Conservation (phyloP, 2,113 vertebrate genomes). For the Otolemur garnettii region DNA sequence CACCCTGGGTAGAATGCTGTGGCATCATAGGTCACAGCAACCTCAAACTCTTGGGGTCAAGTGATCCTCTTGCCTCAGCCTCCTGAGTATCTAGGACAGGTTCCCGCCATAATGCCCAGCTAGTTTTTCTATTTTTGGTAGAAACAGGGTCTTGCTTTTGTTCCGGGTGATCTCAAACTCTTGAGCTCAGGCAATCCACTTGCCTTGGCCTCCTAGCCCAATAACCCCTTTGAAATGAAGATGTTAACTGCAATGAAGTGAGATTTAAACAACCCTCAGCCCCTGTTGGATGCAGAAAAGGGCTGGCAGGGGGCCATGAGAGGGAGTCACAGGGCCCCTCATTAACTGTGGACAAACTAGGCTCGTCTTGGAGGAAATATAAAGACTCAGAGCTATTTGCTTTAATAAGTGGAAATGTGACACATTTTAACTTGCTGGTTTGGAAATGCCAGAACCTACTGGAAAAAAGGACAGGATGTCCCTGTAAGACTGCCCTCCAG, state of each 20-base stretch:
- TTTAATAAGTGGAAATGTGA: neutral
- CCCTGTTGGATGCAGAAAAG: neutral
- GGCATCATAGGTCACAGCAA: too few species aligned
- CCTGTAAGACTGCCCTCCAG: neutral
- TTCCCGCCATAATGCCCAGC: too few species aligned
- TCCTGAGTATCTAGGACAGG: too few species aligned
- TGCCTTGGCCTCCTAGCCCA: neutral
- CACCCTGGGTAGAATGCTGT: too few species aligned
- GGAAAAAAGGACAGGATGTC: neutral
- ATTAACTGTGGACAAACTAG: neutral
- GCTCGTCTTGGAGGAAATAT: neutral
- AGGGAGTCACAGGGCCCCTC: neutral
- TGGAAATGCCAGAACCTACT: neutral
- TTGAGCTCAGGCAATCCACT: too few species aligned
- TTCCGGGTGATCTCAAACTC: too few species aligned
- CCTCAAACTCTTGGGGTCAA: too few species aligned
- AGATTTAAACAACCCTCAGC: neutral
- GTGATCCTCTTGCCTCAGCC: too few species aligned
- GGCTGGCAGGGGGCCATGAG: neutral
- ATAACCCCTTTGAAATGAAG: neutral
- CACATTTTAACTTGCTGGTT: too few species aligned
- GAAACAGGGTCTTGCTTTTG: too few species aligned
- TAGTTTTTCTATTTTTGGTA: too few species aligned
- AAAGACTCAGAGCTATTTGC: neutral
- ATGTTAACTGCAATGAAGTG: neutral